Conservation (phyloP, 2,797 vertebrate species). For the Prionace glauca region DNA sequence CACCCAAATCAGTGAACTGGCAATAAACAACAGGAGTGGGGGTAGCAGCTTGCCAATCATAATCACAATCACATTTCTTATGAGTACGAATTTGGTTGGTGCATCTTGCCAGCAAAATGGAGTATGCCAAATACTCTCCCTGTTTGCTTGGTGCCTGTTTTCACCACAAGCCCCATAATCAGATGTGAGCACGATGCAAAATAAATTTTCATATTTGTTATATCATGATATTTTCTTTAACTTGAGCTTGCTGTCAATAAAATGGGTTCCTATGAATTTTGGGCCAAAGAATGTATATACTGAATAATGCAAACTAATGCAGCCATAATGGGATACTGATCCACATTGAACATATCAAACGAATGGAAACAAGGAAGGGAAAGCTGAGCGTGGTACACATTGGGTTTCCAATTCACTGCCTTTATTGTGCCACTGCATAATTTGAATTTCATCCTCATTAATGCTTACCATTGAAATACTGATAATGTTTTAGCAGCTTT, state of each 20-base stretch:
- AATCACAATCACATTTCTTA: not conserved
- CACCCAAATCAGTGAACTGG: not conserved
- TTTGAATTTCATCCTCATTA: not conserved
- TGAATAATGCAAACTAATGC: not conserved
- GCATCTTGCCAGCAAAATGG: not conserved
- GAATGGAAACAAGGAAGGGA: not conserved
- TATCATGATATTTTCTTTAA: not conserved
- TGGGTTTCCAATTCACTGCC: not conserved
- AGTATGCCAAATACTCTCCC: not conserved
- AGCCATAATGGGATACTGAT: not conserved
- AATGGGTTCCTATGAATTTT: not conserved
- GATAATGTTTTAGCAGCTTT: not conserved
- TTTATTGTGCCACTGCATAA: not conserved
- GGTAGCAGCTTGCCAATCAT: not conserved
- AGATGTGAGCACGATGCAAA: not conserved
- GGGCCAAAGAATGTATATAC: not conserved
- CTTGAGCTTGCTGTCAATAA: not conserved
- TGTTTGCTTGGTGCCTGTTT: not conserved
- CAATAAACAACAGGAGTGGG: not conserved
- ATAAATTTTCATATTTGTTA: not conserved
- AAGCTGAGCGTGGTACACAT: not conserved
- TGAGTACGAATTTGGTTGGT: not conserved
- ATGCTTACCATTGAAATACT: not conserved
- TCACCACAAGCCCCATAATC: not conserved
- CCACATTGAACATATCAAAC: not conserved